These are phyloP conservation scores for Laothoe populi DNA, from an alignment of 2,888 invertebrate species.

Conservation along the genomic window DNA sequence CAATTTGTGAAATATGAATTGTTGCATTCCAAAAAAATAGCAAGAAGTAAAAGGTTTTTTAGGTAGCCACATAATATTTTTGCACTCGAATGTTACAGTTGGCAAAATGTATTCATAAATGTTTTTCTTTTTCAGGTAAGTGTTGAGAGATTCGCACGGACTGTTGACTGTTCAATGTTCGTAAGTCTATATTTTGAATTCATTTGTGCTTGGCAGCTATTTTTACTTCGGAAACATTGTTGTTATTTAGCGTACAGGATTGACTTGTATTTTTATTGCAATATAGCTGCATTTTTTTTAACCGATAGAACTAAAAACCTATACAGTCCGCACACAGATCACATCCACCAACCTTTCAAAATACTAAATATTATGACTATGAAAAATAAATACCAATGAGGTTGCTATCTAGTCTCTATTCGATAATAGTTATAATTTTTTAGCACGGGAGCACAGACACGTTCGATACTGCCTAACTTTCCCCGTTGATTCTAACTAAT, in stretches of 20 bases:
- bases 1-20: conserved; percentile 45
- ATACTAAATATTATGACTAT: not conserved
- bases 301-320: not conserved
- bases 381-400: not conserved
- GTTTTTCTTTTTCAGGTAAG: conserved; percentile 46
- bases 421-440: not conserved
- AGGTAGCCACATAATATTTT: not conserved
- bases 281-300: not conserved
- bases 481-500: conserved; percentile 9
- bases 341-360: not conserved
- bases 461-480: not conserved
- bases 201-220: not conserved
- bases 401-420: not conserved
- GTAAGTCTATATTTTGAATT: conserved; percentile 7
- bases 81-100: not conserved
- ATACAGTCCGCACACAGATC: not conserved
- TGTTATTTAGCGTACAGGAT: not conserved
- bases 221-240: not conserved
- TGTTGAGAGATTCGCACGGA: conserved; percentile 26
- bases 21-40: conserved; percentile 39
- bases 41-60: not conserved
- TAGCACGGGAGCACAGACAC: not conserved
- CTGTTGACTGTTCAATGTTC: not conserved
- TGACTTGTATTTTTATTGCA: conserved; percentile 1
- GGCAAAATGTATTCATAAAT: conserved; percentile 17